A percentile compares a stretch with the other conserved stretches of the same genome.
Evolutionary conservation across 2,888 invertebrate species (phyloP).

Genomic region (Agonopterix subpropinquella): DNA sequence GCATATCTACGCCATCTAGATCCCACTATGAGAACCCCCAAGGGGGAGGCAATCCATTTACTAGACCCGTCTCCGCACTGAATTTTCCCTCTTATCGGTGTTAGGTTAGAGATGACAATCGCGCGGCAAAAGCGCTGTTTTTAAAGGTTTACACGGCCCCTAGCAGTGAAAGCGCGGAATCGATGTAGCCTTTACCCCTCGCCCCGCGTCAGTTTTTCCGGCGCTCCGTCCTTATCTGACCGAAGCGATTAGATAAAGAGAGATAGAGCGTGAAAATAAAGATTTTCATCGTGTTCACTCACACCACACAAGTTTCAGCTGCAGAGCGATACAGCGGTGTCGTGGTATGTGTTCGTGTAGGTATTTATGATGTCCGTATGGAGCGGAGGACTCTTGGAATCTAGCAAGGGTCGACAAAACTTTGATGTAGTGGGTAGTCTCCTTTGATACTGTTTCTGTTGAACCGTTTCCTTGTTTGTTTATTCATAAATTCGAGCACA

Average conservation of each 20-base stretch:
- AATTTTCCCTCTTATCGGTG: slow-evolving; percentile 59
- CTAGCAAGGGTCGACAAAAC: slow-evolving; percentile 60
- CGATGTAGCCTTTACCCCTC: slow-evolving; percentile 76
- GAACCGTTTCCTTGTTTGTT: slow-evolving; percentile 26
- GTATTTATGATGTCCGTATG: slow-evolving; percentile 3
- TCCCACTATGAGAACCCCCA: slow-evolving; percentile 74
- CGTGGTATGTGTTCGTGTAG: slow-evolving; percentile 48
- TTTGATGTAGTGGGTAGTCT: slow-evolving; percentile 43
- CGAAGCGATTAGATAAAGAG: slow-evolving; percentile 74
- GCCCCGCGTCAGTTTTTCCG: slow-evolving; percentile 74
- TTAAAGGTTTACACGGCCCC: slow-evolving; percentile 76
- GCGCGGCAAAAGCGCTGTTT: slow-evolving; percentile 66
- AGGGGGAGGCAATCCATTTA: slow-evolving; percentile 76
- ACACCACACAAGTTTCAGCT: slow-evolving; percentile 59
- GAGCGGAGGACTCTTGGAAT: slow-evolving; percentile 50
- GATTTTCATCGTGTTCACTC: slow-evolving; percentile 76
- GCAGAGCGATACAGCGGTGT: slow-evolving; percentile 49
- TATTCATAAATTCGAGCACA: slow-evolving; percentile 21
- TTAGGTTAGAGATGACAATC: slow-evolving; percentile 69
- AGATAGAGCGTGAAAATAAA: slow-evolving; percentile 77
- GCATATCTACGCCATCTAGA: slow-evolving; percentile 76
- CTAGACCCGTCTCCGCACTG: slow-evolving; percentile 46
- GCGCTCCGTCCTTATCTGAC: slow-evolving; percentile 74
- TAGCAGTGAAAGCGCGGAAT: slow-evolving; percentile 76
- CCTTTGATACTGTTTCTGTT: slow-evolving; percentile 32